Percentiles rank a stretch among this genome's conserved stretches.
Conservation (phyloP, 23 tunicate species). For the Halocynthia aurantium region DNA sequence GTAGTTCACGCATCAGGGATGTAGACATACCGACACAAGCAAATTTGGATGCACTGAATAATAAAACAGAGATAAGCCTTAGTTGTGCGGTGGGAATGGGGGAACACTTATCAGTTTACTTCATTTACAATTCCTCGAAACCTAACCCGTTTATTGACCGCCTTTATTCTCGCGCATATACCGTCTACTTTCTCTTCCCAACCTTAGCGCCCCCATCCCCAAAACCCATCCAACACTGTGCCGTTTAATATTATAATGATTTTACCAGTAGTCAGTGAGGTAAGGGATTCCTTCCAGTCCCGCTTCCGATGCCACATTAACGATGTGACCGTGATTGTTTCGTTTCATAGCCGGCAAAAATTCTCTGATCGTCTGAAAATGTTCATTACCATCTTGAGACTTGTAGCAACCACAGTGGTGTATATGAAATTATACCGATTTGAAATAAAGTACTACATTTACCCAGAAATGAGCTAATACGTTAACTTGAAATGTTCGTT, state of each 20-base stretch:
- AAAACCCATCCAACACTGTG: no score
- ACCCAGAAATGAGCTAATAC: constrained; percentile 63
- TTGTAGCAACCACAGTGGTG: background rate
- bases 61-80: no score
- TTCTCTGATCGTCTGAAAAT: constrained; percentile 52
- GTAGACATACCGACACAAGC: constrained; percentile 15
- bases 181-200: background rate
- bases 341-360: constrained; percentile 71
- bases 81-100: no score
- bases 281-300: constrained; percentile 28
- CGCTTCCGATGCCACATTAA: constrained; percentile 44
- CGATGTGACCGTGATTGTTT: constrained; percentile 71
- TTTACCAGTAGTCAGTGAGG: constrained; percentile 54
- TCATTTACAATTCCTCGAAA: no score
- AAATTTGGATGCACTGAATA: constrained; percentile 2
- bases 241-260: background rate
- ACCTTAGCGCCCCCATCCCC: no score
- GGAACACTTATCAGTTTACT: no score
- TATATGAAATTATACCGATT: background rate
- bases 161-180: background rate
- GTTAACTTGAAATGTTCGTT: constrained; percentile 47
- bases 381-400: background rate
- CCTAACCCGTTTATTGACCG: no score
- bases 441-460: background rate
- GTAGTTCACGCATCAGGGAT: constrained; percentile 11